Conservation (phyloP, 2,797 vertebrate genomes). For the Enoplosus armatus region DNA sequence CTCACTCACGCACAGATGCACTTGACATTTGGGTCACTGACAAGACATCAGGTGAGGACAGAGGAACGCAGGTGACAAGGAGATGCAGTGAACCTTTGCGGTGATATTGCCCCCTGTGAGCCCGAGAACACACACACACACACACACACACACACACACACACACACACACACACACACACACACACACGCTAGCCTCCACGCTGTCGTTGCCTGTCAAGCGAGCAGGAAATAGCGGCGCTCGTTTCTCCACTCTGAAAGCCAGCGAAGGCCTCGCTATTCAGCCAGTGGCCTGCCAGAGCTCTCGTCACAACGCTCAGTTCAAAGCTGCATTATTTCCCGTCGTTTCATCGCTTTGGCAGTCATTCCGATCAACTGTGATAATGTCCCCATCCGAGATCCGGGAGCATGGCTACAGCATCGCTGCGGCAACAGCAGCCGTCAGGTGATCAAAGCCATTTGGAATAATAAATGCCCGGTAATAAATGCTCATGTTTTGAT, state of each 20-base stretch:
- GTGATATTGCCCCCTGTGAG: conserved; percentile 70
- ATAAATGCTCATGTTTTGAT: no score
- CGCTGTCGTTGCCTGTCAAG: conserved; percentile 64
- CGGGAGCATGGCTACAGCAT: no score
- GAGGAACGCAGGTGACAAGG: conserved; percentile 79
- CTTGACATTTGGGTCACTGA: conserved; percentile 82
- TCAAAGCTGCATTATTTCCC: conserved; percentile 34
- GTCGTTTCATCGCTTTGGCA: no score
- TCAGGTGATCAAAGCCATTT: no score
- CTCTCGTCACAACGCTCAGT: conserved; percentile 3
- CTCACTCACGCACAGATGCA: conserved; percentile 63
- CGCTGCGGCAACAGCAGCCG: no score
- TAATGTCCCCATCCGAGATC: no score
- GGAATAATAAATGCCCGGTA: no score
- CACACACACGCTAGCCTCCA: conserved; percentile 39
- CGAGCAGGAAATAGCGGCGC: conserved; percentile 33
- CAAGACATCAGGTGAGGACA: conserved; percentile 82
- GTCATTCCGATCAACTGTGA: no score
- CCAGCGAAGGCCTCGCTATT: conserved; percentile 45
- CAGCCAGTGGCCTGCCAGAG: conserved; percentile 31
- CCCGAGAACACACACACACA: conserved; percentile 41
- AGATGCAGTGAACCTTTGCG: conserved; percentile 79
- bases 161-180: conserved; percentile 38
- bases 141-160: conserved; percentile 17
- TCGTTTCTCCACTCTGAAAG: conserved; percentile 43